Percentiles rank a stretch among this genome's conserved stretches.
phyloP scores from a whole-genome alignment of 2,113 vertebrate genomes.

The Amphilophus citrinellus region DNA sequence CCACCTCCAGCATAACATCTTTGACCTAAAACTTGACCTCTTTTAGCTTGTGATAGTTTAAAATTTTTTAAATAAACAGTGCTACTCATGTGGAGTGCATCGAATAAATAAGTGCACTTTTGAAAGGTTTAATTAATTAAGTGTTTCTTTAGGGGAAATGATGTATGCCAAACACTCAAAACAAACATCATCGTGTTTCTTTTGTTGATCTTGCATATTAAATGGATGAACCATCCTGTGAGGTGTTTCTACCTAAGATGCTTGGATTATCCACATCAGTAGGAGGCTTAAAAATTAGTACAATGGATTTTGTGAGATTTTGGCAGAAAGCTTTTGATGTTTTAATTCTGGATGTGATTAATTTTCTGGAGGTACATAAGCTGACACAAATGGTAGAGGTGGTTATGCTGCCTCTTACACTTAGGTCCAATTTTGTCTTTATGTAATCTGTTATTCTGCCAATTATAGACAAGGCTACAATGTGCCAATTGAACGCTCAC shows the following conservation, averaged over 20 bases:
- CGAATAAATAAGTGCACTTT: background rate
- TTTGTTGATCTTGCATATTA: background rate
- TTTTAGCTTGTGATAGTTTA: background rate
- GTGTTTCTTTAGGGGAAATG: background rate
- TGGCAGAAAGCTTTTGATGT: background rate
- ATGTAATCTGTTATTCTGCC: conserved; percentile 1
- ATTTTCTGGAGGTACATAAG: background rate
- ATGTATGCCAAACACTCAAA: background rate
- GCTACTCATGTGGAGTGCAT: background rate
- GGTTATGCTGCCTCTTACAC: background rate
- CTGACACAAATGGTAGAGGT: background rate
- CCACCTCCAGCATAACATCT: background rate
- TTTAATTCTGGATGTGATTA: background rate
- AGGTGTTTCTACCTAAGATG: background rate
- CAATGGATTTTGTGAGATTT: background rate
- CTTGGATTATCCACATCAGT: background rate
- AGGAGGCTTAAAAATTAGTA: background rate
- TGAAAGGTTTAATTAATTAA: background rate
- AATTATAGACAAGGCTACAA: background rate
- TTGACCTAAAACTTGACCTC: background rate
- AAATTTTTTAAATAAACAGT: background rate
- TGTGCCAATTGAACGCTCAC: background rate
- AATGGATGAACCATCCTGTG: background rate
- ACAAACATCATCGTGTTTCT: background rate
- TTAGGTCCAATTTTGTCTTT: background rate